Evolutionary conservation across 2,888 invertebrate genomes (phyloP), one percentile per base, ranked within the genome.

Genomic region (Dichetophora obliterata): DNA sequence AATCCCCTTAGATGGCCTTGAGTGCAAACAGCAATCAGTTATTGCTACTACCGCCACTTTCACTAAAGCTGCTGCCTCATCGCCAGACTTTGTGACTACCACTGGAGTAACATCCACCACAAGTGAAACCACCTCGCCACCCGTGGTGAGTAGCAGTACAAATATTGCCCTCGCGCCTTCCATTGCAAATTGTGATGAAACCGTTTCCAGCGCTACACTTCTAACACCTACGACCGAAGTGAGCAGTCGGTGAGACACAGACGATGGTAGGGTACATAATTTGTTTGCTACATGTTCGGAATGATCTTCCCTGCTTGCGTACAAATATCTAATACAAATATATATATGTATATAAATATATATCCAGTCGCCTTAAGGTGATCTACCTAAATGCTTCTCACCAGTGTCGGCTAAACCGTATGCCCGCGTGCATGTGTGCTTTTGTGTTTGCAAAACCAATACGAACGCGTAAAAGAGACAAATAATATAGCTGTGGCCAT

Each of bases 141-240:
- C 88, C n/a, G 86, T 87, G 80, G 88, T 88, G 76, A 88, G 88
- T 80, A 88, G 88, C 83, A 88, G 88, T 83, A 88, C 87, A 79
- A 88, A 83, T 81, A 78, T 82, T 71, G 81, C 81, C 54, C 74
- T 77, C 43, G 81, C 81, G 52, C 81, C 80, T 57, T 75, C 79
- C 50, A 76, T 74, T 9, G 70, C 54, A 24, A 43, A 79, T 27
- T 77, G 79, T 72, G 88, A 88, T 71, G 88, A 88, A 79, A 84
- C 84, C 76, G 85, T 87, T 74, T 86, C 88, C 48, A 88, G 86
- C 83, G 88, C 84, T 78, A 84, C 84, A 69, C 75, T 82, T 73
- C 66, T 78, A 75, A 76, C 79, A 63, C 75, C 80, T 77, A 76
- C 79, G 54, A 75, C 81, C 76, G 80, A 81, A 77, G 80, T 77